Evolutionary conservation across 2,113 vertebrate genomes (phyloP), one percentile per base, ranked within the genome.

Genomic region (Pitta sordida): DNA sequence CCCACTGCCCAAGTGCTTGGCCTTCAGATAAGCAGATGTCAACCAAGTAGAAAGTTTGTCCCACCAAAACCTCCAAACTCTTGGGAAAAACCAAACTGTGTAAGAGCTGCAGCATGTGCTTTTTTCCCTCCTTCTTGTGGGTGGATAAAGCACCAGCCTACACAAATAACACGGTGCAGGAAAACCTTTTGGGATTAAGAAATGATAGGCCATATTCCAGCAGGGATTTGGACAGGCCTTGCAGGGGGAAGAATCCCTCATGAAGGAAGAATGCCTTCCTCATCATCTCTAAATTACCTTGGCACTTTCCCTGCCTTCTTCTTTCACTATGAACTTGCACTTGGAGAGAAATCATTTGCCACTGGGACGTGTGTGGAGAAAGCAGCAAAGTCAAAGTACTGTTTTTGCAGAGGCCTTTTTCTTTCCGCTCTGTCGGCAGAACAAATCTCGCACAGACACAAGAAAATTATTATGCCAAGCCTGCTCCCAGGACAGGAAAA

Each of bases 141-240:
- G 75, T 85, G 70, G 46, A 29, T 16, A 90, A 91, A 76, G 48
- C 9, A 36, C 5, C n/a, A 85, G 78, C 55, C 63, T 55, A 75
- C 52, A 76, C 59, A 86, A 92, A 65, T 32, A 85, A 67, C 48
- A 78, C 0, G 0, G 79, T 6, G 30, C 30, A 39, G 63, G 62
- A 80, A 91, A n/a, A 70, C 32, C 75, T 76, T 20, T 48, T 29
- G 78, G 84, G 70, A 94, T 94, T 88, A 91, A 90, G 91, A 92
- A 58, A 32, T 18, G 67, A 90, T 70, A 79, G 1, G 8, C 16
- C 0, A 0, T 90, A 77, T 94, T 89, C 85, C 87, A 87, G 82
- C 36, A 32, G 84, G 79, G 91, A 83, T 83, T 96, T 91, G 70
- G 78, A 85, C 63, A 93, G 51, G 46, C 37, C 43, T 86, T 5